Base-by-base conservation (phyloP, 2,888 invertebrate species). In the Julus scandinavius region DNA sequence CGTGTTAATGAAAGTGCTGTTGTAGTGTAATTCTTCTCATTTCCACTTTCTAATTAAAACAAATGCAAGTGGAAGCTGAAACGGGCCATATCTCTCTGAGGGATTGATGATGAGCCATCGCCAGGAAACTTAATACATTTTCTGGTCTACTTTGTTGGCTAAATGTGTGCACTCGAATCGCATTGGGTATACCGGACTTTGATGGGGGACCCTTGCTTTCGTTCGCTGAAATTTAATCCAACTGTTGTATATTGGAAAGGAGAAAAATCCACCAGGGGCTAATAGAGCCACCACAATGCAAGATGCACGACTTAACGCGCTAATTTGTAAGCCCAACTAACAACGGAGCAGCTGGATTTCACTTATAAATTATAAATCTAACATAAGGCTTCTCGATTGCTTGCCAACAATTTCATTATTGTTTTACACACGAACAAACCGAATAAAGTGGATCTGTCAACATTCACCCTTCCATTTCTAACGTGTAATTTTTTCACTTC, bases 41-140 rank as follows among this genome's bases (percentile, higher is more conserved):
- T 80, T 80, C 80, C 80, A 80, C 80, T 80, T 80, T 80, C 80
- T 80, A 80, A 80, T 80, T 80, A 80, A 80, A 80, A 80, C 80
- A 80, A 80, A 80, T 80, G 80, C 80, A 80, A 80, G 80, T 38
- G 80, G 80, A 80, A 13, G 80, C 38, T 13, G 80, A 29, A 80
- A 20, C 13, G 72, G 2, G 4, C 5, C 20, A 20, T 20, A 72
- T 72, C 72, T 72, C 80, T 38, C 80, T 11, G 13, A 38, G 80
- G 80, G 13, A 80, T 80, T 80, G 80, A 80, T 80, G 80, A 80
- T 80, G 80, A 80, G 80, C 80, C 80, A 80, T 80, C 29, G 80
- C 80, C 80, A 5, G 29, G 38, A 80, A 80, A 80, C 80, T 38
- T 80, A 80, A 80, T 80, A 80, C 80, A 80, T 80, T 80, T 80